Evolutionary conservation across 2,888 invertebrate species (phyloP).

Genomic region (Euclidia mi): DNA sequence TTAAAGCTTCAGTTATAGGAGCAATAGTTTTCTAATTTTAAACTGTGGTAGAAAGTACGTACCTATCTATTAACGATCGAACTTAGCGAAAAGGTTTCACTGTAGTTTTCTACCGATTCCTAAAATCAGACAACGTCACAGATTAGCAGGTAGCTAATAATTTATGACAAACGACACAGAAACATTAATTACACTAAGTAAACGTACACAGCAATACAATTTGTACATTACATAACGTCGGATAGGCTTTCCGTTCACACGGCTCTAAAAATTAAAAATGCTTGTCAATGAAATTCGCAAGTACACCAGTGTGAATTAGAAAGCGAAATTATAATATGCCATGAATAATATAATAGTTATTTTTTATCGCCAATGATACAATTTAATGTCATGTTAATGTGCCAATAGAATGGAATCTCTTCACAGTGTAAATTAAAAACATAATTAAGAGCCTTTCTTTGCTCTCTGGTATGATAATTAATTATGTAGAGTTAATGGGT

Average conservation of each 20-base stretch:
- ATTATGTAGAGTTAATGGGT: too few species aligned
- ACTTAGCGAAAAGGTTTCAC: too few species aligned
- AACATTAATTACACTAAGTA: slow-evolving; percentile 30
- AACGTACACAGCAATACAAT: slow-evolving; percentile 28
- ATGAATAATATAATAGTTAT: slow-evolving; percentile 38
- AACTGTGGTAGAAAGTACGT: too few species aligned
- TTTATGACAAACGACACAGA: slow-evolving; percentile 3
- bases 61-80: too few species aligned
- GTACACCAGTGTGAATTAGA: slow-evolving; percentile 43
- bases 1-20: too few species aligned
- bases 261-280: slow-evolving; percentile 37
- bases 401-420: slow-evolving; percentile 16
- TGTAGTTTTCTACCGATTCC: too few species aligned
- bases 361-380: slow-evolving; percentile 26
- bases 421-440: slow-evolving; percentile 10
- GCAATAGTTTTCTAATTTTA: too few species aligned
- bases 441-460: slow-evolving; percentile 15
- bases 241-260: slow-evolving; percentile 49
- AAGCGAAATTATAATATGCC: slow-evolving; percentile 42
- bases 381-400: slow-evolving; percentile 24
- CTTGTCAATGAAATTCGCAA: slow-evolving; percentile 41
- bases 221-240: slow-evolving; percentile 35
- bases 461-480: too few species aligned
- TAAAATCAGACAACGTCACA: too few species aligned
- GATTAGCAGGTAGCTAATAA: background rate